Percentiles rank a stretch among this genome's conserved stretches.
Conservation (phyloP, 2,888 invertebrate species). For the Griposia aprilina region DNA sequence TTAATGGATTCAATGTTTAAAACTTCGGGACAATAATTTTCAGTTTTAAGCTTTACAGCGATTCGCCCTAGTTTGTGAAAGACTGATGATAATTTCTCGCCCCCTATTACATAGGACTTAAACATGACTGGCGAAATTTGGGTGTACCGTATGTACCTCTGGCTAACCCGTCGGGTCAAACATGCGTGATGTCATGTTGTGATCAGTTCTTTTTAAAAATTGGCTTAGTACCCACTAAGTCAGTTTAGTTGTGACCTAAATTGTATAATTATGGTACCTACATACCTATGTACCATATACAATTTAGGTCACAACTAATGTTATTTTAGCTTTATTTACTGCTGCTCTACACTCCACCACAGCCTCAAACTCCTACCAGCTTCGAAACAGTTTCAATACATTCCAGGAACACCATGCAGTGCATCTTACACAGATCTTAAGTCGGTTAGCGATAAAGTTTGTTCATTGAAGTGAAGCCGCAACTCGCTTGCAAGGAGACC, state of each 20-base stretch:
- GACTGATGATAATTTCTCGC: not conserved
- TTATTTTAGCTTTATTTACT: constrained; percentile 14
- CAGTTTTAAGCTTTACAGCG: not conserved
- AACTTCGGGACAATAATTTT: not conserved
- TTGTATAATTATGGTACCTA: too few relatives aligned
- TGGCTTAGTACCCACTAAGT: too few relatives aligned
- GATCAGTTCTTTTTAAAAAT: not conserved
- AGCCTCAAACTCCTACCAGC: constrained; percentile 14
- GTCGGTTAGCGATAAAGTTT: constrained; percentile 81
- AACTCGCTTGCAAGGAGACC: constrained; percentile 80
- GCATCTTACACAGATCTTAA: constrained; percentile 67
- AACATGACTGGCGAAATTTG: not conserved
- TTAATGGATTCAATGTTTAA: not conserved
- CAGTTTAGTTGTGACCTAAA: too few relatives aligned
- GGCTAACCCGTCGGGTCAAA: not conserved
- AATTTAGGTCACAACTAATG: not conserved
- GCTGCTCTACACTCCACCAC: constrained; percentile 22
- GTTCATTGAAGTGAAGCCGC: constrained; percentile 75
- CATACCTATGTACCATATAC: not conserved
- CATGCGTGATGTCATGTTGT: not conserved
- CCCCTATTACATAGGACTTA: not conserved
- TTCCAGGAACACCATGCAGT: constrained; percentile 47
- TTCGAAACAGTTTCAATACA: constrained; percentile 41
- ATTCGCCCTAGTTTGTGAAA: not conserved
- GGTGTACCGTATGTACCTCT: not conserved